A percentile compares a stretch with the other conserved stretches of the same genome.
Conservation (phyloP, 2,888 invertebrate species). For the Azorinus chamasolen region DNA sequence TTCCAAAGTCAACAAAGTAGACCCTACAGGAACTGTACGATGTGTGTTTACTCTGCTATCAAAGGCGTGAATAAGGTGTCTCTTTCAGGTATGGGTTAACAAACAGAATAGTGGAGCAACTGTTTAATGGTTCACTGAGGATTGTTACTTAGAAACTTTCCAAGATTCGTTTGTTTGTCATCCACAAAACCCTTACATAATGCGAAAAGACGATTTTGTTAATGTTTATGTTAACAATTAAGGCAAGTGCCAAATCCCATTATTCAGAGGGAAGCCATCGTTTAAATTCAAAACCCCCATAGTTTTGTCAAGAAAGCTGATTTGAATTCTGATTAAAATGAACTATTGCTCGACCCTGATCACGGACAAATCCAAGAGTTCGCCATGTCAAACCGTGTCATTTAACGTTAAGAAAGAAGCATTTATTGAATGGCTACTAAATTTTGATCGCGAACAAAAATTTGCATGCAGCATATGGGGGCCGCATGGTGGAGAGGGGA, state of each 20-base stretch:
- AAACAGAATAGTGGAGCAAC: too few relatives aligned
- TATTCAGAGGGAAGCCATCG: not conserved
- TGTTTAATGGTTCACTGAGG: too few relatives aligned
- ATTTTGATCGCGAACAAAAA: constrained; percentile 24
- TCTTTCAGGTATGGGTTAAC: too few relatives aligned
- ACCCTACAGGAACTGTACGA: too few relatives aligned
- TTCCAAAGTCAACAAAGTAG: too few relatives aligned
- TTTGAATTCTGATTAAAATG: too few relatives aligned
- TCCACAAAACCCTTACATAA: not conserved
- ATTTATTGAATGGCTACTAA: not conserved
- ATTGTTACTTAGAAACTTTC: too few relatives aligned
- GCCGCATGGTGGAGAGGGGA: constrained; percentile 24
- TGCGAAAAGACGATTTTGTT: not conserved
- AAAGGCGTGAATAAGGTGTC: too few relatives aligned
- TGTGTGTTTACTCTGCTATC: too few relatives aligned
- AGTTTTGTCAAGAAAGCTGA: not conserved
- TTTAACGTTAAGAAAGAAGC: too few relatives aligned
- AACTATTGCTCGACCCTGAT: not conserved
- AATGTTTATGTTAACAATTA: not conserved
- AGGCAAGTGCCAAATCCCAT: not conserved
- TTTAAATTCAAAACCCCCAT: constrained; percentile 4
- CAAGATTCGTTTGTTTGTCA: not conserved
- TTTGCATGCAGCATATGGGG: constrained; percentile 65
- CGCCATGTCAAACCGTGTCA: constrained; percentile 10
- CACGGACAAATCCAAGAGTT: not conserved